Base-by-base conservation (phyloP, 2,888 invertebrate genomes). In the Caenorhabditis macrosperma region DNA sequence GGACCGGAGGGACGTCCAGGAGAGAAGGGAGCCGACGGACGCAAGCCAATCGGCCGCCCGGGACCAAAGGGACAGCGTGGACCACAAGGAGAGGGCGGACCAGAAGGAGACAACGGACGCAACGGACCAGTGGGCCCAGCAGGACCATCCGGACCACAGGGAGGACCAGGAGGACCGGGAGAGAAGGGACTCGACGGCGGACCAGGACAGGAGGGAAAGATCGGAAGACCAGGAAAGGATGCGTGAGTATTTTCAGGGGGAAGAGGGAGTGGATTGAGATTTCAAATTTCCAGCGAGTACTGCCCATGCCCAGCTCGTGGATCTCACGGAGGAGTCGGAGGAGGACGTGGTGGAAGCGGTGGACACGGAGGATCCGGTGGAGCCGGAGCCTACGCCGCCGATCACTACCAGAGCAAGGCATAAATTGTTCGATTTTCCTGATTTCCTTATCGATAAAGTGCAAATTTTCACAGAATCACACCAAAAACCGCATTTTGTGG, bases 1-100 rank as follows among this genome's bases (percentile, higher is more conserved):
- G 85, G 85, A 76, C 79, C 81, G 48, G 83, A 80, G 9, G 85
- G 89, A 61, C 81, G 82, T 7, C 79, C 81, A 28, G 88, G 88
- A 60, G 88, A 89, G 79, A 89, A 88, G 78, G 89, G 89, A 74
- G 84, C 74, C 57, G 89, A 89, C 63, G 87, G 86, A 20, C 67
- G 88, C 44, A 86, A 89, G 50, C 88, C 87, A 28, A 86, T 89
- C 59, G 89, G 89, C 55, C 71, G 88, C 15, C 88, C 87, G 46
- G 89, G 89, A 63, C 85, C 88, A 30, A 86, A 86, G 68, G 89
- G 89, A 78, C 84, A 77, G 48, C 81, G 86, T 44, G 88, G 88
- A 67, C 81, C 83, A 35, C 82, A 79, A 66, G 87, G 87, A 68
- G 82, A 81, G 9, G 46, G 41, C 20, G 84, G 82, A 67, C 78